A percentile compares a stretch with the other conserved stretches of the same genome.
These are phyloP conservation scores for Rhizomys pruinosus DNA, from an alignment of 2,113 vertebrate species.

Conservation along the genomic window DNA sequence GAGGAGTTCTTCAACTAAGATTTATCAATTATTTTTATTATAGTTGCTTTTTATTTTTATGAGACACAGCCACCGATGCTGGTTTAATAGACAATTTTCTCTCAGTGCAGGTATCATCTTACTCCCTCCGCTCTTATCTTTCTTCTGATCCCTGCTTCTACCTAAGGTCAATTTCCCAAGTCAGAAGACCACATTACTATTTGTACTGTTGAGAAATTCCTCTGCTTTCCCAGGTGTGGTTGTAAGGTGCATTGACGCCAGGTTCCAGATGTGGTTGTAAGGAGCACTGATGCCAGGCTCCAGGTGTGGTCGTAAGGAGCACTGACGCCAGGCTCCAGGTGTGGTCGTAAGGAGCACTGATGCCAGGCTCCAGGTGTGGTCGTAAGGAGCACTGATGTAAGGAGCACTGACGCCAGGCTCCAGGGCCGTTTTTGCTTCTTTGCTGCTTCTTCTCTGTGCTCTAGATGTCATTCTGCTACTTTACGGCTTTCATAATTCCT, in stretches of 20 bases:
- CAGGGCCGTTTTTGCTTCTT: no score
- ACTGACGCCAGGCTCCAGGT: no score
- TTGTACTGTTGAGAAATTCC: neutral
- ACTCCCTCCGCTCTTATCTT: neutral
- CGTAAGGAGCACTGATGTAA: slow-evolving; percentile 28
- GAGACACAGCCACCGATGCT: neutral
- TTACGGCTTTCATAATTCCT: slow-evolving; percentile 6
- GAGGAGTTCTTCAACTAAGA: neutral
- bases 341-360: no score
- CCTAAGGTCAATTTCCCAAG: neutral
- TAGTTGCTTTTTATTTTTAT: neutral
- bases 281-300: no score
- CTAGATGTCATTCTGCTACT: neutral
- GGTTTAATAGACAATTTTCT: neutral
- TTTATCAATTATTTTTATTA: neutral
- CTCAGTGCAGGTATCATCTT: no score
- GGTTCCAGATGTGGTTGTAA: no score
- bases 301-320: no score
- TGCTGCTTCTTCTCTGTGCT: neutral
- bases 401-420: neutral
- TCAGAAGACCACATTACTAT: neutral
- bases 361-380: no score
- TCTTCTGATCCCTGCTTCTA: neutral
- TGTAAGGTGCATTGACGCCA: no score
- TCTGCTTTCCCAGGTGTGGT: neutral